phyloP scores from a whole-genome alignment of 2,113 vertebrate genomes.

The Apeltes quadracus region DNA sequence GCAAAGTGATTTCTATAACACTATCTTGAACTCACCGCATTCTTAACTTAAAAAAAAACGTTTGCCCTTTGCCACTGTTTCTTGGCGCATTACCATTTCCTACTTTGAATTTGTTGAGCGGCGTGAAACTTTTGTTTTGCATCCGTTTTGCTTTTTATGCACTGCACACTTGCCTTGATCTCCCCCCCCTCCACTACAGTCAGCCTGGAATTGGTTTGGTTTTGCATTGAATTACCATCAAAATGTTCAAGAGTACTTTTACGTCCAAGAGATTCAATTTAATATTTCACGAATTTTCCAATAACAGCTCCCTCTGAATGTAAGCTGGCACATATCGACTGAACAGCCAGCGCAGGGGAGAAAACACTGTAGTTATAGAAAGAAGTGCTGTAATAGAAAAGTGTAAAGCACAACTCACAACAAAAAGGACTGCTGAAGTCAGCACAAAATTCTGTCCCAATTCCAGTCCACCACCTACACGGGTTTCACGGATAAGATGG shows the following conservation, averaged over 20 bases:
- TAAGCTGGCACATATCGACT: background rate
- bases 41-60: background rate
- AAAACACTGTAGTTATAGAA: conserved; percentile 8
- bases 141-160: background rate
- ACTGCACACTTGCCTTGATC: background rate
- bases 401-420: conserved; percentile 16
- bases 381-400: conserved; percentile 25
- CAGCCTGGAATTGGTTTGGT: background rate
- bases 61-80: too few relatives aligned
- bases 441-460: conserved; percentile 46
- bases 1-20: background rate
- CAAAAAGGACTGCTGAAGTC: conserved; percentile 44
- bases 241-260: background rate
- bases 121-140: background rate
- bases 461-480: conserved; percentile 38
- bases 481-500: conserved; percentile 15
- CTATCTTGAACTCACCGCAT: background rate
- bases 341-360: background rate
- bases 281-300: conserved; percentile 13
- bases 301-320: conserved; percentile 2
- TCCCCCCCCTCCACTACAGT: background rate
- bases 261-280: conserved; percentile 11
- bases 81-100: background rate
- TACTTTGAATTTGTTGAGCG: background rate
- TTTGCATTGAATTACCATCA: background rate